These are phyloP conservation scores for Nerophis lumbriciformis DNA, from an alignment of 2,113 vertebrate genomes.

Conservation along the genomic window DNA sequence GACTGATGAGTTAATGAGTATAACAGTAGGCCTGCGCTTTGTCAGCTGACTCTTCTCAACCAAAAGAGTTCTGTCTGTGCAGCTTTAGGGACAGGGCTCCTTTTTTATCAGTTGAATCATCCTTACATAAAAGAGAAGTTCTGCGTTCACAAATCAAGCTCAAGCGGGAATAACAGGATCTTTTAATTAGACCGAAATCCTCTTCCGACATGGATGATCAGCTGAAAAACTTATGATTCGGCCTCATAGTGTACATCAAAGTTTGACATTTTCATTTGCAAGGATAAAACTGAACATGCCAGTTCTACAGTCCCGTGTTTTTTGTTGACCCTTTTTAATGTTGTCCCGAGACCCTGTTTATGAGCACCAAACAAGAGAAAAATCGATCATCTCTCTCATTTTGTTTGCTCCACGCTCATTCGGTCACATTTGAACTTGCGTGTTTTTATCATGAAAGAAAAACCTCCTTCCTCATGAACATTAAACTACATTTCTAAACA, in stretches of 20 bases:
- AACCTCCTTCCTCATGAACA: no score
- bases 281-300: not conserved
- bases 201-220: not conserved
- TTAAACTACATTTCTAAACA: no score
- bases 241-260: not conserved
- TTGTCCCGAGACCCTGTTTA: no score
- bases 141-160: not conserved
- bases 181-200: not conserved
- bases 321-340: not conserved
- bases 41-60: constrained; percentile 59
- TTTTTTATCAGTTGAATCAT: constrained; percentile 24
- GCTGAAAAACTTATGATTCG: not conserved
- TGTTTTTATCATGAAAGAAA: no score
- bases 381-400: no score
- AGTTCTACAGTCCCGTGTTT: not conserved
- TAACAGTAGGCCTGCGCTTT: constrained; percentile 50
- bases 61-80: constrained; percentile 34
- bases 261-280: no score
- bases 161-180: not conserved
- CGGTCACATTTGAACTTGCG: no score
- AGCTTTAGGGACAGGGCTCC: constrained; percentile 22
- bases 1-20: constrained; percentile 42
- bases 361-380: no score
- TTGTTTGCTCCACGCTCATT: no score
- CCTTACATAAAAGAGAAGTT: constrained; percentile 12